Conservation (phyloP, 1,140 invertebrate genomes). For the Danaus plexippus region DNA sequence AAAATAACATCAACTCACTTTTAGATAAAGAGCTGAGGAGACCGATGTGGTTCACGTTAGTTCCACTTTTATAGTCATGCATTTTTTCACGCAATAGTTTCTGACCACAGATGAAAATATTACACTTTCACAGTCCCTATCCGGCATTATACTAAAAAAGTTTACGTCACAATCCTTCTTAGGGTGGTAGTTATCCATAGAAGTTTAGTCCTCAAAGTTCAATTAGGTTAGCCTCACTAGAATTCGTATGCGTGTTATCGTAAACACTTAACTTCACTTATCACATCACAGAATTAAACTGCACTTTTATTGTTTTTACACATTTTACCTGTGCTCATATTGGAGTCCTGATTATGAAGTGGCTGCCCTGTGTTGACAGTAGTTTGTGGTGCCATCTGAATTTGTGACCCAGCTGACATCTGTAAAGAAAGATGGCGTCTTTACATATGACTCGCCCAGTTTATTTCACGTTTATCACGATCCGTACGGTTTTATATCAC, state of each 20-base stretch:
- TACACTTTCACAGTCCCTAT: conserved; percentile 63
- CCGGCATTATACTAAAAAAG: conserved; percentile 60
- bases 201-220: conserved; percentile 36
- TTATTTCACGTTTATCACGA: conserved; percentile 33
- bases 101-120: conserved; percentile 45
- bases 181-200: conserved; percentile 49
- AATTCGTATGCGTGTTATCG: conserved; percentile 28
- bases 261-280: conserved; percentile 54
- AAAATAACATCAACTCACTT: conserved; percentile 49
- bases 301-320: conserved; percentile 60
- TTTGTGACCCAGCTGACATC: conserved; percentile 94
- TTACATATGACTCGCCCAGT: conserved; percentile 68
- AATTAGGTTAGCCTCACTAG: conserved; percentile 37
- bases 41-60: conserved; percentile 58
- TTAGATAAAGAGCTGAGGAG: conserved; percentile 56
- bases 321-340: conserved; percentile 90
- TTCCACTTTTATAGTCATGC: conserved; percentile 64
- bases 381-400: conserved; percentile 94
- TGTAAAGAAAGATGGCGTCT: conserved; percentile 76
- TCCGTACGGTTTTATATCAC: conserved; percentile 22
- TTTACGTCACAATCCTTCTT: conserved; percentile 60
- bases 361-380: conserved; percentile 88
- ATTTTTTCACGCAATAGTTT: conserved; percentile 55
- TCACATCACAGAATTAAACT: conserved; percentile 50
- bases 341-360: conserved; percentile 94